phyloP scores from a whole-genome alignment of 2,888 invertebrate species.

The Lordiphosa fenestrarum region DNA sequence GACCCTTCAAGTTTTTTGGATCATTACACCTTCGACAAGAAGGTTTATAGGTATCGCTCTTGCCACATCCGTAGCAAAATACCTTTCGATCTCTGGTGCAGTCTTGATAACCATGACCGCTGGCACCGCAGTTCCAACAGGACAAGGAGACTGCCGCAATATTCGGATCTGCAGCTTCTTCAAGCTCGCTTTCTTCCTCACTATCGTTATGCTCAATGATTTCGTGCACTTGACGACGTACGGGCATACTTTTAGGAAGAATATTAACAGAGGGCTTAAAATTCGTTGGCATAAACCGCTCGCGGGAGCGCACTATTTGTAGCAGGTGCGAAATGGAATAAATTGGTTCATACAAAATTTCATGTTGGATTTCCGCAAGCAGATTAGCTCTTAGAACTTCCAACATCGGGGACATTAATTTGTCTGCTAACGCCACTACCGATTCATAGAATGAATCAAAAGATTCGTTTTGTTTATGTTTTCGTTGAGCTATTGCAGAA shows the following conservation, averaged over 20 bases:
- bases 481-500: not conserved
- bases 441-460: not conserved
- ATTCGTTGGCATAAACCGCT: not conserved
- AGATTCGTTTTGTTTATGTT: not conserved
- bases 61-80: conserved; percentile 8
- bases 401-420: not conserved
- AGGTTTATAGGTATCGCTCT: not conserved
- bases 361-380: not conserved
- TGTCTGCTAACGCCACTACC: not conserved
- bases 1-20: conserved; percentile 2
- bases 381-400: conserved; percentile 1
- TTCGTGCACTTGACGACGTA: not conserved
- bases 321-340: not conserved
- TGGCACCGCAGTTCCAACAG: not conserved
- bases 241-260: no score
- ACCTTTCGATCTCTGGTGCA: not conserved
- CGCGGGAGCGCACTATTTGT: not conserved
- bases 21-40: not conserved
- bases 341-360: conserved; percentile 1
- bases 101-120: conserved; percentile 2
- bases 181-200: not conserved
- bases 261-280: not conserved
- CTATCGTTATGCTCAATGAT: not conserved
- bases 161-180: not conserved
- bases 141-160: not conserved